Evolutionary conservation across 2,797 vertebrate species (phyloP).

Genomic region (Ptychadena robeensis): DNA sequence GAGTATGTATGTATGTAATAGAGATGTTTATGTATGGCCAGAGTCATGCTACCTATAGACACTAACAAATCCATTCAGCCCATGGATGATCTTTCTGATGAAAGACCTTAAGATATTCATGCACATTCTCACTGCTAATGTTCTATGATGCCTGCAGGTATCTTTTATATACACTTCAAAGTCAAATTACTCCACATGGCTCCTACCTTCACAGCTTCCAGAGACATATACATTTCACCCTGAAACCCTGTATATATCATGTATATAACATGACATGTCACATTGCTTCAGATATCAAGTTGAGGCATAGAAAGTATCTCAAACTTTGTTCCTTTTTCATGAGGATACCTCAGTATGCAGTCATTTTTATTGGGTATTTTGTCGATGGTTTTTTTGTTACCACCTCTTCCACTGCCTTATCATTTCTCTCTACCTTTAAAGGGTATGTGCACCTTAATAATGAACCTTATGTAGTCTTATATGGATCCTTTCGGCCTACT

Average conservation of each 20-base stretch:
- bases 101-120: neutral
- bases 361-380: too few relatives aligned
- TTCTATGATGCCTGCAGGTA: neutral
- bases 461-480: too few relatives aligned
- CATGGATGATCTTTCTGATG: too few relatives aligned
- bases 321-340: neutral
- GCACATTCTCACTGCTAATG: neutral
- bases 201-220: slow-evolving; percentile 7
- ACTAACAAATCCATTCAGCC: too few relatives aligned
- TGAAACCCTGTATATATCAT: slow-evolving; percentile 13
- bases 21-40: too few relatives aligned
- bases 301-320: neutral
- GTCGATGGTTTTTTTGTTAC: too few relatives aligned
- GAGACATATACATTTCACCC: neutral
- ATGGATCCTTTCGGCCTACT: too few relatives aligned
- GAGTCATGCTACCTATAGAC: too few relatives aligned
- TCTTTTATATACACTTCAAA: neutral
- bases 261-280: neutral
- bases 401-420: too few relatives aligned
- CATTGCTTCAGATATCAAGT: neutral
- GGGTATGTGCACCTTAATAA: too few relatives aligned
- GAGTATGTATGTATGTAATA: too few relatives aligned
- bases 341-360: neutral
- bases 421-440: too few relatives aligned
- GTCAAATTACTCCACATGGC: neutral